Evolutionary conservation across 2,888 invertebrate species (phyloP), one percentile per base, ranked within the genome.

Genomic region (Drosophila longiperda): DNA sequence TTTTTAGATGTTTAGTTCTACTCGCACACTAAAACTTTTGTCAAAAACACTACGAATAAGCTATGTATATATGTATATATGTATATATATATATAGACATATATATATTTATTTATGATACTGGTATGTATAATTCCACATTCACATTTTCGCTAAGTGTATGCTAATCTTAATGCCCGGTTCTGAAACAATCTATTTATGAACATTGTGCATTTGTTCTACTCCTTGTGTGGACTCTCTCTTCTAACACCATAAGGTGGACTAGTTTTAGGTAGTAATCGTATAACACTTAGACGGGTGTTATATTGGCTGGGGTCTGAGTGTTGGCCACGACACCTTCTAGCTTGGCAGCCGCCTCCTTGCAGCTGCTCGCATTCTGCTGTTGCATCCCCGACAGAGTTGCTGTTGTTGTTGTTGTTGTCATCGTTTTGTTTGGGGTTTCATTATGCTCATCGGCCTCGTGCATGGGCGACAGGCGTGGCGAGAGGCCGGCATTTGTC

Each of bases 381-480:
- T 58, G 75, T 50, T 68, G 78, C 29, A 55, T 55, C 38, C 60
- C 7, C 15, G 65, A 23, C 36, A 20, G 34, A 61, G 64, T 49
- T 54, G 66, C n/a, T 29, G 55, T 38, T 20, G 20, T 34, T 26
- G 26, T n/a, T 55, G 54, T 55, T 57, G 70, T 53, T 53, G 36
- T 26, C 17, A 68, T 54, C 82, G 55, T 62, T 68, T 74, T 72
- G 50, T 42, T 75, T 15, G 34, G n/a, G 23, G 76, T 54, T 48
- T 85, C 86, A 54, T 61, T 76, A 64, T 77, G 78, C 29, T 97
- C 97, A 80, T 97, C 97, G 75, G 96, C 97, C 93, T 98, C 97
- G 74, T 95, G 95, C 97, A 97, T 97, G 38, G 96, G 97, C 32
- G 97, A 97, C 49, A 98, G 94, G 75, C 97, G 95, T 87, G 85